These are phyloP conservation scores for Perithous albicinctus DNA, from an alignment of 2,888 invertebrate genomes.

Conservation along the genomic window DNA sequence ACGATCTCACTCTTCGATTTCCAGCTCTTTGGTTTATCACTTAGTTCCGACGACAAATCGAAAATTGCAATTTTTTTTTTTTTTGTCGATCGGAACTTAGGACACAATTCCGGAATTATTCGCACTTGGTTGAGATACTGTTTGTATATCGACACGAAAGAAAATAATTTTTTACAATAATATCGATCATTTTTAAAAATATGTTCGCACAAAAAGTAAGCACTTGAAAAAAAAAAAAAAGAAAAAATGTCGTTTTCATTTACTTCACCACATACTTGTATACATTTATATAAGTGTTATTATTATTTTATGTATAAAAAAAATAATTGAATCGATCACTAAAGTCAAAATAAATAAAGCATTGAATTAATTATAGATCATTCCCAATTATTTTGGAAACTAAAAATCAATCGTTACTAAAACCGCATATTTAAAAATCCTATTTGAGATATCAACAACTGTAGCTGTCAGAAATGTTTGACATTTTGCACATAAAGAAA, in stretches of 20 bases:
- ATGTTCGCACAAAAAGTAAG: neutral
- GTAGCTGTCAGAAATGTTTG: no score
- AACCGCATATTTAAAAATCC: neutral
- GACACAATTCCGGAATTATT: neutral
- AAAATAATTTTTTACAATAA: neutral
- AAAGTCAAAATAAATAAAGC: no score
- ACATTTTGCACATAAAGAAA: no score
- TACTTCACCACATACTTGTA: no score
- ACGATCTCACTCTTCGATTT: conserved; percentile 44
- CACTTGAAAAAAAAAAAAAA: no score
- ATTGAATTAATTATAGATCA: no score
- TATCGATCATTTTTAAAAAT: neutral
- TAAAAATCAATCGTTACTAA: neutral
- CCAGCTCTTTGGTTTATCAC: conserved; percentile 13
- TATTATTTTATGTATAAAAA: no score
- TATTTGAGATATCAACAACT: no score
- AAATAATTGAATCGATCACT: neutral
- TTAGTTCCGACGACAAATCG: conserved; percentile 11
- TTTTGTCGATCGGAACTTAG: no score
- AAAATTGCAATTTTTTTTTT: neutral
- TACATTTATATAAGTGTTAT: conserved; percentile 28
- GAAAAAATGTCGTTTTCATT: no score
- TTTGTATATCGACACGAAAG: neutral
- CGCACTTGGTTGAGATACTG: neutral
- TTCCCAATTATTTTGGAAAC: no score